Evolutionary conservation across 2,888 invertebrate genomes (phyloP).

Genomic region (Lochmaea capreae): DNA sequence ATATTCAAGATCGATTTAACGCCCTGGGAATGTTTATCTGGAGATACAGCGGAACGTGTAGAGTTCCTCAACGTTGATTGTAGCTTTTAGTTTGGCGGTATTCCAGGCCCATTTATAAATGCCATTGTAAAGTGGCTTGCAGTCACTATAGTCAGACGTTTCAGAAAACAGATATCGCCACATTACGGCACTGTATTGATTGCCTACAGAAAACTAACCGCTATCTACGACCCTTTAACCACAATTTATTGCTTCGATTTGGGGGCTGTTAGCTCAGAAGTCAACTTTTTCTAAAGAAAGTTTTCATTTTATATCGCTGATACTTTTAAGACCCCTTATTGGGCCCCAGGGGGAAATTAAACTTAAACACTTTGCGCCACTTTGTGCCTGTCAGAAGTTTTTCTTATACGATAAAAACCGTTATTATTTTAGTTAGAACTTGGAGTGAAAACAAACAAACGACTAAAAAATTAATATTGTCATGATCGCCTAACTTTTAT

Average conservation of each 20-base stretch:
- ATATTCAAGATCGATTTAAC: slow-evolving; percentile 14
- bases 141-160: slow-evolving; percentile 51
- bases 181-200: slow-evolving; percentile 51
- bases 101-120: slow-evolving; percentile 50
- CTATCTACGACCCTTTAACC: slow-evolving; percentile 48
- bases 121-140: slow-evolving; percentile 46
- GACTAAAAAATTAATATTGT: neutral
- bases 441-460: neutral
- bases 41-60: slow-evolving; percentile 45
- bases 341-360: slow-evolving; percentile 25
- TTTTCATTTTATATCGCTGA: slow-evolving; percentile 43
- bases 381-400: slow-evolving; percentile 31
- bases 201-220: slow-evolving; percentile 50
- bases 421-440: slow-evolving; percentile 11
- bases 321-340: slow-evolving; percentile 33
- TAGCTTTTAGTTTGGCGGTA: slow-evolving; percentile 47
- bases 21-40: slow-evolving; percentile 45
- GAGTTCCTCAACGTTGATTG: slow-evolving; percentile 41
- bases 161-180: slow-evolving; percentile 53
- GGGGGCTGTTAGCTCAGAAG: slow-evolving; percentile 40
- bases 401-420: slow-evolving; percentile 14
- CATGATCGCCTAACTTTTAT: neutral
- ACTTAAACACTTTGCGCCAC: slow-evolving; percentile 24
- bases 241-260: slow-evolving; percentile 50
- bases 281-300: slow-evolving; percentile 39